Base-by-base conservation (phyloP, 2,113 vertebrate species). In the Hypanus sabinus region DNA sequence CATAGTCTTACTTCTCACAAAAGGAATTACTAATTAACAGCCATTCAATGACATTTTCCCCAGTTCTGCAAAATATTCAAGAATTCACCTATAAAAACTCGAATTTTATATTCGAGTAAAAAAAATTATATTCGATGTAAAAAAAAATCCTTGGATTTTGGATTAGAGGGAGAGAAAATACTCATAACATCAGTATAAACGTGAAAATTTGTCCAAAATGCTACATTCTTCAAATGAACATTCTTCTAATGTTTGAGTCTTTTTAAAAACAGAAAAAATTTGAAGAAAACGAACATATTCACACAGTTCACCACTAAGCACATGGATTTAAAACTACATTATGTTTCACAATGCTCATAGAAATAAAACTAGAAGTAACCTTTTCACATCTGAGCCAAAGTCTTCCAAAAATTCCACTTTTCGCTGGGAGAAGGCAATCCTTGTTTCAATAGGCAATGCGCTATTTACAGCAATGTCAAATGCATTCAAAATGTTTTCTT, bases 371-470 rank as follows among this genome's bases (percentile, higher is more conserved):
- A 38, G 60, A 18, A 36, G 98, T 97, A 96, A 99, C 98, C 96
- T 96, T 95, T 98, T 98, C 93, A 99, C 97, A 95, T 99, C 98
- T n/a, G 96, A 98, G 95, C 99, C 98, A 95, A 99, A 99, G 96
- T 99, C 99, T 96, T 99, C 99, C 20, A 99, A 97, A 95, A 99
- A 99, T 94, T 99, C 98, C 8, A 99, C 98, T 96, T 99, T 99
- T 94, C 99, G 96, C 94, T 99, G 99, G 0, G 98, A 98, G 96
- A 99, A 99, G 0, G 98, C 97, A 94, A 99, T 97, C 94, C 97
- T 98, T 57, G 98, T 97, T 95, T 99, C 98, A 27, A 98, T 96
- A 0, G 98, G 96, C 97, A 99, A 95, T 0, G 97, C 96, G 94
- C 98, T 98, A 93, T 95, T 96, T 88, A 99, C 94, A 0, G 98